Evolutionary conservation across 2,888 invertebrate species (phyloP).

Genomic region (Agapostemon virescens): DNA sequence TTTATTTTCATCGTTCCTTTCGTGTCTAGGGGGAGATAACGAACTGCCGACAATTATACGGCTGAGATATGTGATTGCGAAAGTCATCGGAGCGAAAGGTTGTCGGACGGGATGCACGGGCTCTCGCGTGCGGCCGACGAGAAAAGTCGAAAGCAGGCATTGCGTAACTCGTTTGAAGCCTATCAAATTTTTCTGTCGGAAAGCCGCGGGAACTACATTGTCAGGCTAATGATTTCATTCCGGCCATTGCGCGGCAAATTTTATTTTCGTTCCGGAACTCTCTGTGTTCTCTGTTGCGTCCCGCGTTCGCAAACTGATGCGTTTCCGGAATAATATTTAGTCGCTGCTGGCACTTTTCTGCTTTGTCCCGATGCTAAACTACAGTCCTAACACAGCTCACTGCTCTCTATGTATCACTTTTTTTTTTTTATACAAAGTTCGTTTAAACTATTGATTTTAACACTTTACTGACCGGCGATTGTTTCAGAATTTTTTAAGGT

Average conservation of each 20-base stretch:
- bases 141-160: slow-evolving; percentile 32
- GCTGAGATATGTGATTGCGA: slow-evolving; percentile 36
- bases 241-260: slow-evolving; percentile 13
- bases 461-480: no score
- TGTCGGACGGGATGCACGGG: slow-evolving; percentile 29
- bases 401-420: not conserved
- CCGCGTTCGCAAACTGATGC: not conserved
- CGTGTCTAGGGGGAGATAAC: slow-evolving; percentile 18
- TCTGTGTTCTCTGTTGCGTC: not conserved
- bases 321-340: not conserved
- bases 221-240: slow-evolving; percentile 36
- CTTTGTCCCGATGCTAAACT: not conserved
- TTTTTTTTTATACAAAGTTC: no score
- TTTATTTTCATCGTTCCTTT: not conserved
- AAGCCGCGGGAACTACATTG: slow-evolving; percentile 26
- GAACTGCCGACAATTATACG: slow-evolving; percentile 10
- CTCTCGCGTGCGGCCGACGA: slow-evolving; percentile 1
- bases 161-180: slow-evolving; percentile 27
- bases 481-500: no score
- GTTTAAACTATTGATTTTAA: no score
- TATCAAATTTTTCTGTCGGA: slow-evolving; percentile 30
- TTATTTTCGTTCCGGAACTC: slow-evolving; percentile 22
- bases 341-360: not conserved
- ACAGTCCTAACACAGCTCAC: not conserved
- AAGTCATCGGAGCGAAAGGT: slow-evolving; percentile 35